These are phyloP conservation scores for Andrena marginata DNA, from an alignment of 2,888 invertebrate species.

Conservation along the genomic window DNA sequence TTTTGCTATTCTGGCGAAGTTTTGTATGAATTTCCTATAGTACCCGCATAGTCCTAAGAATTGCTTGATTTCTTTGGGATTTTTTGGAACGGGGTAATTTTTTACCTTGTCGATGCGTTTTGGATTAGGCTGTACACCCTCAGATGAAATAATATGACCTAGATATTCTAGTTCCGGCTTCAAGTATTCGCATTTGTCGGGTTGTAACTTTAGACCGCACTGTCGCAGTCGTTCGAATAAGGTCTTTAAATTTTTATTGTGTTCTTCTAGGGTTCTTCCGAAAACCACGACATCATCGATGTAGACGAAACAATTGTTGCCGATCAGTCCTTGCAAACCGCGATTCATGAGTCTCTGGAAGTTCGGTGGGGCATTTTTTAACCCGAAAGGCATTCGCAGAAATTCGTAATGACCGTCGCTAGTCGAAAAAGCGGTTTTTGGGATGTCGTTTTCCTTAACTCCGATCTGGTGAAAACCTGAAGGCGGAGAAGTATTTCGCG, in stretches of 20 bases:
- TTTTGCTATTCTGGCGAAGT: too few relatives aligned
- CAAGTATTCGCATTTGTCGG: conserved; percentile 30
- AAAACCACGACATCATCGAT: conserved; percentile 25
- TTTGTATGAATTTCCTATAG: too few relatives aligned
- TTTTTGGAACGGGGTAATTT: too few relatives aligned
- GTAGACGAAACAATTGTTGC: conserved; percentile 21
- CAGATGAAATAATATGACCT: conserved; percentile 16
- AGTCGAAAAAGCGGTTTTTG: not conserved
- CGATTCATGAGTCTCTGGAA: conserved; percentile 35
- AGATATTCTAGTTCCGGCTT: conserved; percentile 31
- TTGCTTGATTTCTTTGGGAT: too few relatives aligned
- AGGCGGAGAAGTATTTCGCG: not conserved
- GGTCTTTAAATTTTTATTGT: conserved; percentile 6
- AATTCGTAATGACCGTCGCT: not conserved
- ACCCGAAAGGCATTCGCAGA: not conserved
- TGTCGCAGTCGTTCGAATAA: conserved; percentile 17
- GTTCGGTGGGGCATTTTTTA: conserved; percentile 15
- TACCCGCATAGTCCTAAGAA: too few relatives aligned
- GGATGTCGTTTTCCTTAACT: not conserved
- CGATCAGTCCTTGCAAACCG: conserved; percentile 5
- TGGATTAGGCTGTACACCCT: conserved; percentile 9
- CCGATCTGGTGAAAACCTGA: conserved; percentile 7
- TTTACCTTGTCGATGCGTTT: too few relatives aligned
- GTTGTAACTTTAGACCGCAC: conserved; percentile 10
- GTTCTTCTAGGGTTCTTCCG: conserved; percentile 18